These are phyloP conservation scores for Rhagologus leucostigma DNA, from an alignment of 2,113 vertebrate species.

Conservation along the genomic window DNA sequence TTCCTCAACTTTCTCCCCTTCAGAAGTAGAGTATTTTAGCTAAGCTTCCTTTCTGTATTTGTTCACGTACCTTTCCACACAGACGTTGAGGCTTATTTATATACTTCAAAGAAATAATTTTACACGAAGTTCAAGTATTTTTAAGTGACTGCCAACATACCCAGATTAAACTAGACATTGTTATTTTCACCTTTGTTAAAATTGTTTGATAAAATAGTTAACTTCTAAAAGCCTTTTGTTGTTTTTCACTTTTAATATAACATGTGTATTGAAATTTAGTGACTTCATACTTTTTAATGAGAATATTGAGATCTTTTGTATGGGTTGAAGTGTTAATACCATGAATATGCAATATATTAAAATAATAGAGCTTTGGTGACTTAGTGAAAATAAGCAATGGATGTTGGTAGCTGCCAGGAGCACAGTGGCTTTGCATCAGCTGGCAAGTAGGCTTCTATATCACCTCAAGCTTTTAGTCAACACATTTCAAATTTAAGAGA, in stretches of 20 bases:
- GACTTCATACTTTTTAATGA: background rate
- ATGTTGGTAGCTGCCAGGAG: background rate
- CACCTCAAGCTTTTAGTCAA: background rate
- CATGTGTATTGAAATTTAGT: background rate
- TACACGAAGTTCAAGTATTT: background rate
- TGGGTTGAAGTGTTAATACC: background rate
- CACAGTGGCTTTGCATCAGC: background rate
- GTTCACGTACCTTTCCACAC: background rate
- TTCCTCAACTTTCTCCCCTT: background rate
- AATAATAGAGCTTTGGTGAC: background rate
- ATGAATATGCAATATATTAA: background rate
- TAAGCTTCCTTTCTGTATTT: background rate
- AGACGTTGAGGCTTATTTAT: background rate
- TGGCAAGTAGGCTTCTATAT: background rate
- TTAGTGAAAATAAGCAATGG: background rate
- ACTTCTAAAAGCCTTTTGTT: background rate
- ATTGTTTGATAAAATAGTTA: background rate
- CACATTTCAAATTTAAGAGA: background rate
- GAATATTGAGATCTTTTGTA: background rate
- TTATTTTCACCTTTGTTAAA: background rate
- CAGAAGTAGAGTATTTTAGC: background rate
- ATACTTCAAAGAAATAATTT: background rate
- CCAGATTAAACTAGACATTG: background rate
- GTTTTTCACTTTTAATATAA: background rate
- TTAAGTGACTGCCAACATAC: background rate